Evolutionary conservation across 2,113 vertebrate species (phyloP).

Genomic region (Perca schrenkii): DNA sequence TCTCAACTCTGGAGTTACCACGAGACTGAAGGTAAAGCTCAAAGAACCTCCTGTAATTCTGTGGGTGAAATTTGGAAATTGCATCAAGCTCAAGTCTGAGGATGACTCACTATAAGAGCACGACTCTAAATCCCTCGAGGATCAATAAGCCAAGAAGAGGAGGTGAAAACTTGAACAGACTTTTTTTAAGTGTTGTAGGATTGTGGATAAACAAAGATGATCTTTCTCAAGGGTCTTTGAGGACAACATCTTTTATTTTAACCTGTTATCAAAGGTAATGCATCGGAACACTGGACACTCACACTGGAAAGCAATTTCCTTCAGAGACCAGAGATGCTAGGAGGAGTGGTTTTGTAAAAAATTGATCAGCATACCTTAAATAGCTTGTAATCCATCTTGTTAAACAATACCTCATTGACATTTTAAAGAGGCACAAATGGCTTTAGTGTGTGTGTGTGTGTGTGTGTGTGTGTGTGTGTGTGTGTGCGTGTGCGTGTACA

Average conservation of each 20-base stretch:
- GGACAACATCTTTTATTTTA: constrained; percentile 36
- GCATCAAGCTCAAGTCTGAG: constrained; percentile 33
- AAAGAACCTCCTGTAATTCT: constrained; percentile 51
- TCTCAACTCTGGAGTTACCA: constrained; percentile 24
- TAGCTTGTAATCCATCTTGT: constrained; percentile 64
- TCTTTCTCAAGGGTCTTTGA: constrained; percentile 51
- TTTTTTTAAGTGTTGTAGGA: constrained; percentile 41
- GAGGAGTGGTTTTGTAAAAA: constrained; percentile 40
- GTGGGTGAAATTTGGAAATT: constrained; percentile 63
- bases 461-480: no score
- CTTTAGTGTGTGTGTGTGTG: no score
- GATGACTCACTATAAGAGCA: constrained; percentile 58
- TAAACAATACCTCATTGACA: constrained; percentile 40
- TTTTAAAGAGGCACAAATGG: constrained; percentile 36
- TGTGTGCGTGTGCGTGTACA: no score
- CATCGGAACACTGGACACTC: constrained; percentile 22
- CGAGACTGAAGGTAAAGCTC: constrained; percentile 57
- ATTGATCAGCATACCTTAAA: constrained; percentile 59
- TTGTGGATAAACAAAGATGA: constrained; percentile 25
- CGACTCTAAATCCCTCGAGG: constrained; percentile 41
- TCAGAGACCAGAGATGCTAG: constrained; percentile 38
- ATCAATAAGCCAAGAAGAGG: constrained; percentile 34
- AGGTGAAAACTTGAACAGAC: constrained; percentile 54
- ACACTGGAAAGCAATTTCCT: constrained; percentile 67
- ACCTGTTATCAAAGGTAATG: constrained; percentile 50